These are phyloP conservation scores for Tragopan temminckii DNA, from an alignment of 2,797 vertebrate genomes.

Conservation along the genomic window DNA sequence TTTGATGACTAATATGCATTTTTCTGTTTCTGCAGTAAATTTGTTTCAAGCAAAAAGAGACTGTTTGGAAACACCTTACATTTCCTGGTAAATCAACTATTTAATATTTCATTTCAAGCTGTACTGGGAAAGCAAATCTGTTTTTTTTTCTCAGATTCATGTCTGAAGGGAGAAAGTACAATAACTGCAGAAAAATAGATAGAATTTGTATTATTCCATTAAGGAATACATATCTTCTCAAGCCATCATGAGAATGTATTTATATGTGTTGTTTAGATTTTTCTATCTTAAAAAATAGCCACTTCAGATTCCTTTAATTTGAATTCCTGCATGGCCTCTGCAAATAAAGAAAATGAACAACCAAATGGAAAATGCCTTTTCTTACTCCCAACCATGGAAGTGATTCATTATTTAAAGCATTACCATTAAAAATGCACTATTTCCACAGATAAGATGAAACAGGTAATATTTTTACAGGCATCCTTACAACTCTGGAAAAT, in stretches of 20 bases:
- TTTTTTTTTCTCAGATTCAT: background rate
- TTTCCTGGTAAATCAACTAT: slow-evolving; percentile 34
- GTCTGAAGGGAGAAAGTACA: background rate
- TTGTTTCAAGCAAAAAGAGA: slow-evolving; percentile 21
- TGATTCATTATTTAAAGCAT: slow-evolving; percentile 54
- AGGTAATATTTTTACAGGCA: slow-evolving; percentile 19
- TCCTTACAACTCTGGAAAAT: slow-evolving; percentile 9
- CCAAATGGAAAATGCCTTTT: slow-evolving; percentile 15
- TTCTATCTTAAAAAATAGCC: slow-evolving; percentile 13
- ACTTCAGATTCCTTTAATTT: slow-evolving; percentile 39
- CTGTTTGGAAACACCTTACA: slow-evolving; percentile 42
- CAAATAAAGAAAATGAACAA: slow-evolving; percentile 49
- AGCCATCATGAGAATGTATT: background rate
- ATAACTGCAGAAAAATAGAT: background rate
- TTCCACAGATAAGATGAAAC: background rate
- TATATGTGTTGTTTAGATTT: background rate
- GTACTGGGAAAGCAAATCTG: background rate
- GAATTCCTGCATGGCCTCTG: slow-evolving; percentile 3
- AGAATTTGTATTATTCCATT: background rate
- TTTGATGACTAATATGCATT: slow-evolving; percentile 60
- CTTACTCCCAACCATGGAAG: slow-evolving; percentile 25
- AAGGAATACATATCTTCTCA: background rate
- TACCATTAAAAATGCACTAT: slow-evolving; percentile 54
- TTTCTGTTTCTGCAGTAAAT: slow-evolving; percentile 42
- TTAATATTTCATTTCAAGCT: slow-evolving; percentile 50